phyloP scores from a whole-genome alignment of 2,888 invertebrate species.

The Tetanocera ferruginea region DNA sequence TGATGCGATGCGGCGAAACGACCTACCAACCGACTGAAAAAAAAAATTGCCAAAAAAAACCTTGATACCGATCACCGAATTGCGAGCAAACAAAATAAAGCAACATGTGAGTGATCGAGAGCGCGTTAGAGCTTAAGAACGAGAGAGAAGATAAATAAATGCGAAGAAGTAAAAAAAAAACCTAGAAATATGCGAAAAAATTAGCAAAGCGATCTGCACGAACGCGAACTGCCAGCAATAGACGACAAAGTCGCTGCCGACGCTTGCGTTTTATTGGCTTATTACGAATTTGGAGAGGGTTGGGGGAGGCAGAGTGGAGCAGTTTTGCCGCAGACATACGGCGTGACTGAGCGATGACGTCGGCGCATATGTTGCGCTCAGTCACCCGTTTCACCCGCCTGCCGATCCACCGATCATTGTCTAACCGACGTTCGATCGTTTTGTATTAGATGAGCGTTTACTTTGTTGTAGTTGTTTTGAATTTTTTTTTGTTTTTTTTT shows the following conservation, averaged over 20 bases:
- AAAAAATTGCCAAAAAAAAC: slow-evolving; percentile 68
- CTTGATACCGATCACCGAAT: slow-evolving; percentile 65
- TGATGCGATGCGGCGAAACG: slow-evolving; percentile 50
- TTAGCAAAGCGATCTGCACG: slow-evolving; percentile 35
- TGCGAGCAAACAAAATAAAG: slow-evolving; percentile 33
- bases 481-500: neutral
- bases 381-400: neutral
- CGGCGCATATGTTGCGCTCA: slow-evolving; percentile 7
- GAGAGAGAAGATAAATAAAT: neutral
- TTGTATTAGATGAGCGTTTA: slow-evolving; percentile 55
- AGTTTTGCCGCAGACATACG: neutral
- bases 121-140: slow-evolving; percentile 6
- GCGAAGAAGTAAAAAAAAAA: neutral
- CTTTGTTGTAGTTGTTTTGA: neutral
- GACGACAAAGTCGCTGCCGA: slow-evolving; percentile 9
- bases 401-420: slow-evolving; percentile 23
- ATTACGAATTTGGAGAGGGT: neutral
- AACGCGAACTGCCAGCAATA: slow-evolving; percentile 27
- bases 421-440: slow-evolving; percentile 17
- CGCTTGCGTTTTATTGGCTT: neutral
- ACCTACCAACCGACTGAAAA: slow-evolving; percentile 62
- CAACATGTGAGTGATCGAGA: neutral
- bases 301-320: neutral
- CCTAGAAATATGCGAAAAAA: slow-evolving; percentile 19
- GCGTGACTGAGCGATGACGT: slow-evolving; percentile 27